A percentile compares a stretch with the other conserved stretches of the same genome.
Evolutionary conservation across 2,888 invertebrate species (phyloP).

Genomic region (Cheilosia vulpina): DNA sequence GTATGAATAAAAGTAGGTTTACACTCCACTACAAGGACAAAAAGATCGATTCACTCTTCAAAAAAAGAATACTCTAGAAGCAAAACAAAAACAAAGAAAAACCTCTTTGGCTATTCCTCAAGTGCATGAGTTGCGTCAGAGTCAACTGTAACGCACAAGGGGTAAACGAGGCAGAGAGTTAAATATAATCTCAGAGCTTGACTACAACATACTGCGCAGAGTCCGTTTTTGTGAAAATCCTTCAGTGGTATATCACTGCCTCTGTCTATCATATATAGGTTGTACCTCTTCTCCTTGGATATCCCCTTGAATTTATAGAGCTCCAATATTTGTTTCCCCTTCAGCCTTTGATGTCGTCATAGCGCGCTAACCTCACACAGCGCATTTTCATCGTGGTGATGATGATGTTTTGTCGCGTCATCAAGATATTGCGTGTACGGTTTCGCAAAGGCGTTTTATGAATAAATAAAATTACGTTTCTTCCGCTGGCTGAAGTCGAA

Average conservation of each 20-base stretch:
- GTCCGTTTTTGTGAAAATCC: constrained; percentile 49
- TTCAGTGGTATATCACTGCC: constrained; percentile 27
- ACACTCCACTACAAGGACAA: constrained; percentile 51
- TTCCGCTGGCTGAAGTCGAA: background rate
- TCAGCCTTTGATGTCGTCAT: constrained; percentile 38
- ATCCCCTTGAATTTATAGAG: constrained; percentile 12
- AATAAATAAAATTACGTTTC: constrained; percentile 36
- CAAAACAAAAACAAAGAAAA: constrained; percentile 56
- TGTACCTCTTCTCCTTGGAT: constrained; percentile 2
- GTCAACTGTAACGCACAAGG: constrained; percentile 27
- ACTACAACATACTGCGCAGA: constrained; percentile 55
- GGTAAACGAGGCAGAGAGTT: constrained; percentile 11
- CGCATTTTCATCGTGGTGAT: constrained; percentile 39
- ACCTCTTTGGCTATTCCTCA: constrained; percentile 19
- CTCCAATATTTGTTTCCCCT: background rate
- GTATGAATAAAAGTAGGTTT: constrained; percentile 4
- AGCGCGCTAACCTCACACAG: constrained; percentile 33
- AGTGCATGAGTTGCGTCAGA: constrained; percentile 70
- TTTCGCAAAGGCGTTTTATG: constrained; percentile 13
- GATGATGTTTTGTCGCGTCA: constrained; percentile 58
- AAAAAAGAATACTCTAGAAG: background rate
- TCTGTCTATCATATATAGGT: constrained; percentile 34
- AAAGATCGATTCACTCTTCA: constrained; percentile 64
- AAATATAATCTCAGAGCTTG: constrained; percentile 11
- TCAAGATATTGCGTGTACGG: constrained; percentile 61